Evolutionary conservation across 2,797 vertebrate species (phyloP).

Genomic region (Octomys mimax): DNA sequence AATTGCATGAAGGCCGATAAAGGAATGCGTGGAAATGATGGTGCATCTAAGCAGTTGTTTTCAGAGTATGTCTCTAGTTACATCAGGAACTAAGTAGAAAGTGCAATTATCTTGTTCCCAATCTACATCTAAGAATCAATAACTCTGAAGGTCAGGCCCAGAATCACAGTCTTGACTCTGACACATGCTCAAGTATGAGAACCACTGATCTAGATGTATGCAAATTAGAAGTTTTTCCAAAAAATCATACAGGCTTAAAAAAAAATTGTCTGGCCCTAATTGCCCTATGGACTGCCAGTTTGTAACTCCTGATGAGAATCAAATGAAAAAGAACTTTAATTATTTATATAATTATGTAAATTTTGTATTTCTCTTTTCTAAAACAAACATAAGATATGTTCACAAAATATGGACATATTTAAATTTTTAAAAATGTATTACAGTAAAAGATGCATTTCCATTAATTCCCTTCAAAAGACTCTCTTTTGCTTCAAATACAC

Average conservation of each 20-base stretch:
- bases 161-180: constrained; percentile 46
- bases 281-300: not conserved
- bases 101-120: not conserved
- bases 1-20: not conserved
- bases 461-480: too few species aligned
- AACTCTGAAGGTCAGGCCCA: not conserved
- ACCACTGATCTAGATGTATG: constrained; percentile 16
- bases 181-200: constrained; percentile 16
- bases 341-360: constrained; percentile 3
- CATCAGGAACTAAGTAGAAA: not conserved
- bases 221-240: not conserved
- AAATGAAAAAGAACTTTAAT: constrained; percentile 42
- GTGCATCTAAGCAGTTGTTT: not conserved
- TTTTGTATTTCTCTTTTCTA: constrained; percentile 51
- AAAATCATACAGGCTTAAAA: not conserved
- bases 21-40: not conserved
- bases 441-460: too few species aligned
- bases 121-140: constrained; percentile 1
- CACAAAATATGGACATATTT: not conserved
- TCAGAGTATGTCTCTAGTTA: not conserved
- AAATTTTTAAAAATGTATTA: not conserved
- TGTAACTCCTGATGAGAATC: constrained; percentile 30
- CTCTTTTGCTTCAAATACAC: too few species aligned
- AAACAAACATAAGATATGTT: not conserved
- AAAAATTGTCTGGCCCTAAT: not conserved